These are phyloP conservation scores for Falco rusticolus DNA, from an alignment of 2,797 vertebrate genomes.

Conservation along the genomic window DNA sequence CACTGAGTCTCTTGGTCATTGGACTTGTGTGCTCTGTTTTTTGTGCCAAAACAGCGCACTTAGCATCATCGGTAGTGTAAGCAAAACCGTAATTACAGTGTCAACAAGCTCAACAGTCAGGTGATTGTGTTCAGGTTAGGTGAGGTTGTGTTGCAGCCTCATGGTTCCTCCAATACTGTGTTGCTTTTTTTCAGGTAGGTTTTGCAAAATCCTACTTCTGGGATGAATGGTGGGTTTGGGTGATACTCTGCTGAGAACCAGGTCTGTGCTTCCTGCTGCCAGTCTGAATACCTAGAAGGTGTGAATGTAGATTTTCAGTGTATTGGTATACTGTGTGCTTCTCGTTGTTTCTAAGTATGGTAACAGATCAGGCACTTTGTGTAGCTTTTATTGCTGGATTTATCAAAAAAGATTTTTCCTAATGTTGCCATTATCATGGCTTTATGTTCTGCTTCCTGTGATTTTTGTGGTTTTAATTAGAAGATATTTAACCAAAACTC, in stretches of 20 bases:
- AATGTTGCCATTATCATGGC: background rate
- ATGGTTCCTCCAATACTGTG: background rate
- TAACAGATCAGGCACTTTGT: background rate
- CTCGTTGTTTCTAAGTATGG: background rate
- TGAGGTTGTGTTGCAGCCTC: background rate
- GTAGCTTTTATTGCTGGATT: background rate
- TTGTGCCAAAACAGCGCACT: background rate
- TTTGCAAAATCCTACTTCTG: background rate
- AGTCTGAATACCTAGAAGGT: no score
- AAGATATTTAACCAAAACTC: background rate
- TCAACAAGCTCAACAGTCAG: background rate
- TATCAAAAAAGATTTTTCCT: background rate
- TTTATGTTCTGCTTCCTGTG: background rate
- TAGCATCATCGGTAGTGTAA: accelerated
- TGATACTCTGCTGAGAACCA: background rate
- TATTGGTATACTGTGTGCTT: no score
- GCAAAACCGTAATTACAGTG: accelerated
- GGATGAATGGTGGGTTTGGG: background rate
- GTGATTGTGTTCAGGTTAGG: accelerated
- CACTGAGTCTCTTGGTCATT: accelerated
- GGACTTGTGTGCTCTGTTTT: background rate
- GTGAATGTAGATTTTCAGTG: background rate
- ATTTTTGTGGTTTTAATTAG: background rate
- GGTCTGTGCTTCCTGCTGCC: background rate
- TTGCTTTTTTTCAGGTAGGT: background rate